Percentiles rank a stretch among this genome's conserved stretches.
phyloP scores from a whole-genome alignment of 2,888 invertebrate species.

The Apotomis capreana region DNA sequence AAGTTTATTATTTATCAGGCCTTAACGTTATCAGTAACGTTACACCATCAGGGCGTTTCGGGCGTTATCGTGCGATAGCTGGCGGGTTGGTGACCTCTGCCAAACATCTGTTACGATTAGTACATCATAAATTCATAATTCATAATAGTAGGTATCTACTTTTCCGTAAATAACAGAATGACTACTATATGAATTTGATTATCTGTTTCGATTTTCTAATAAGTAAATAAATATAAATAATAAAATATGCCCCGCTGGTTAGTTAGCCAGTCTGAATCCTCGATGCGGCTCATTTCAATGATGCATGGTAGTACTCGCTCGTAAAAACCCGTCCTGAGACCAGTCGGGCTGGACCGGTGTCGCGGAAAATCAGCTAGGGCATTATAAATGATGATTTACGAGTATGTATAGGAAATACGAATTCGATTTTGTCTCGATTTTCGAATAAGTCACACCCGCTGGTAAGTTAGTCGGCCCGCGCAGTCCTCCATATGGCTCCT shows the following conservation, averaged over 20 bases:
- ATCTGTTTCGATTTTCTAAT: too few species aligned
- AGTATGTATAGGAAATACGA: neutral
- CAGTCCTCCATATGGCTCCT: conserved; percentile 14
- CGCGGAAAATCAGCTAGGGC: neutral
- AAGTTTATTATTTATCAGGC: conserved; percentile 16
- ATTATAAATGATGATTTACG: conserved; percentile 3
- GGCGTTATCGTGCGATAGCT: conserved; percentile 34
- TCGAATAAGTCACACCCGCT: neutral
- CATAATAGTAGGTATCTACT: neutral
- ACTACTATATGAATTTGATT: too few species aligned
- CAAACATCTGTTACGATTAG: conserved; percentile 23
- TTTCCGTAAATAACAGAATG: neutral
- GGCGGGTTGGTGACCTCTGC: conserved; percentile 36
- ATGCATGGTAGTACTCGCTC: conserved; percentile 30
- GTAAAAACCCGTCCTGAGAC: conserved; percentile 29
- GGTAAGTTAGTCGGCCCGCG: neutral
- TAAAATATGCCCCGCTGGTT: neutral
- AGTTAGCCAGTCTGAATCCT: neutral
- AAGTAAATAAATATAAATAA: too few species aligned
- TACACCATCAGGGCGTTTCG: conserved; percentile 25
- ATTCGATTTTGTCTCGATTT: too few species aligned
- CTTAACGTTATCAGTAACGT: conserved; percentile 32
- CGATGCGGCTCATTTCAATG: conserved; percentile 23
- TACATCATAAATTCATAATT: conserved; percentile 16
- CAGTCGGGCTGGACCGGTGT: conserved; percentile 26